Conservation (phyloP, 2,113 vertebrate genomes). For the Dryoscopus gambensis region DNA sequence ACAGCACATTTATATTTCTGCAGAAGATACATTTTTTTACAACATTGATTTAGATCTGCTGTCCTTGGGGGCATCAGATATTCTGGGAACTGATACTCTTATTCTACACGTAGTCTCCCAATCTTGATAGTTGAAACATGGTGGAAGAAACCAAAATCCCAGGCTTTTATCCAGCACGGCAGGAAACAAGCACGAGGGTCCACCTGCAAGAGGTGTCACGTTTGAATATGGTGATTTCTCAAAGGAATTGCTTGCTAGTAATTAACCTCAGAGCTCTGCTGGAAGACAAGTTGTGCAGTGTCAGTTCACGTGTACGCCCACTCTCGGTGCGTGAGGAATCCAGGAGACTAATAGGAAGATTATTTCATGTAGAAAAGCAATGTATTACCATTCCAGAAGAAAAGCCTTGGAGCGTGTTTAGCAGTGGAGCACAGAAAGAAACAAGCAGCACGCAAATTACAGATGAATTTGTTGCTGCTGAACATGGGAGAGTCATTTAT, state of each 20-base stretch:
- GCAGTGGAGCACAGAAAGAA: not conserved
- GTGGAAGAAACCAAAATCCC: not conserved
- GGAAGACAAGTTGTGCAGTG: not conserved
- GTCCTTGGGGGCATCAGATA: not conserved
- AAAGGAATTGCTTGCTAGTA: not conserved
- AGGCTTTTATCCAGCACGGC: not conserved
- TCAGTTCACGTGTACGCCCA: not conserved
- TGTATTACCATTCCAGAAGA: not conserved
- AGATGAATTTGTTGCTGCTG: not conserved
- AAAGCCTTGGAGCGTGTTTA: not conserved
- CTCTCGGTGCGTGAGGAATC: not conserved
- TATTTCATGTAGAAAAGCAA: not conserved
- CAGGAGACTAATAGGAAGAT: not conserved
- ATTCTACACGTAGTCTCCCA: accelerated
- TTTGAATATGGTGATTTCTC: not conserved
- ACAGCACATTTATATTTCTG: not conserved
- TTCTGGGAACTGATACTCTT: not conserved
- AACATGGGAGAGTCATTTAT: not conserved
- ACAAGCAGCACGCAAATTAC: not conserved
- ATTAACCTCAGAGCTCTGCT: slow-evolving; percentile 7
- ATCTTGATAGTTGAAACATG: accelerated
- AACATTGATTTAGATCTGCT: not conserved
- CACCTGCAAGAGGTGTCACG: not conserved
- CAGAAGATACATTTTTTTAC: not conserved
- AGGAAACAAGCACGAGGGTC: not conserved